Percentiles rank a stretch among this genome's conserved stretches.
These are phyloP conservation scores for Drosophila burlai DNA, from an alignment of 1,140 invertebrate genomes.

Conservation along the genomic window DNA sequence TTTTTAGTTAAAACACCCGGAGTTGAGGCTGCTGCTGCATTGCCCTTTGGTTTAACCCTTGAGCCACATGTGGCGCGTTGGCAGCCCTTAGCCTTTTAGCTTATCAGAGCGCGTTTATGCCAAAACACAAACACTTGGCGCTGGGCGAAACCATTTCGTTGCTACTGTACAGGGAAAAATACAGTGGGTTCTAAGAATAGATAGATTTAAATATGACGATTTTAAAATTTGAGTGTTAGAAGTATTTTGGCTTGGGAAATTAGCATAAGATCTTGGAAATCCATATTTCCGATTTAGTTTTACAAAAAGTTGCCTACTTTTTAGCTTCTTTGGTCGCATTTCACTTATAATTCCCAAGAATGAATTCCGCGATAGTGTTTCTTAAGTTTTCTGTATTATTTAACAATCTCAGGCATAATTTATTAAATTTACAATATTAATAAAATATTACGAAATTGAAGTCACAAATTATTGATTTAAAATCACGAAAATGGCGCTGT, in stretches of 20 bases:
- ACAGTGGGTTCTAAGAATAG: slow-evolving; percentile 9
- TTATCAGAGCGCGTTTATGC: slow-evolving; percentile 74
- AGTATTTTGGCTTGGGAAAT: not conserved
- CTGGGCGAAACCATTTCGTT: slow-evolving; percentile 26
- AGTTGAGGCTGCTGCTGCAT: slow-evolving; percentile 8
- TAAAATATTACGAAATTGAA: no score
- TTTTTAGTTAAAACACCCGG: slow-evolving; percentile 35
- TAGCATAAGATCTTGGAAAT: no score
- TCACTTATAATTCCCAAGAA: not conserved
- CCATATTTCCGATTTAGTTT: not conserved
- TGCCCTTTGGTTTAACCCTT: slow-evolving; percentile 50
- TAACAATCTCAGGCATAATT: not conserved
- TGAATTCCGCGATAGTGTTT: not conserved
- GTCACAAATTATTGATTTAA: no score
- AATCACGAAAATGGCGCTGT: not conserved
- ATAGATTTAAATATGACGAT: not conserved
- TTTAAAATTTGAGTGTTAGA: not conserved
- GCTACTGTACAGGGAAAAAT: slow-evolving; percentile 1
- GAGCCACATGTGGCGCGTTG: slow-evolving; percentile 38
- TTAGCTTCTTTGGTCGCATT: not conserved
- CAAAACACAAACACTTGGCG: slow-evolving; percentile 49
- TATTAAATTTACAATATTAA: not conserved
- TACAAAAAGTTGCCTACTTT: not conserved
- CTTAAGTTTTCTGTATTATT: no score
- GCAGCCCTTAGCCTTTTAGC: slow-evolving; percentile 64